These are phyloP conservation scores for Oscheius sp. DNA, from an alignment of 2,888 invertebrate species.

Conservation along the genomic window DNA sequence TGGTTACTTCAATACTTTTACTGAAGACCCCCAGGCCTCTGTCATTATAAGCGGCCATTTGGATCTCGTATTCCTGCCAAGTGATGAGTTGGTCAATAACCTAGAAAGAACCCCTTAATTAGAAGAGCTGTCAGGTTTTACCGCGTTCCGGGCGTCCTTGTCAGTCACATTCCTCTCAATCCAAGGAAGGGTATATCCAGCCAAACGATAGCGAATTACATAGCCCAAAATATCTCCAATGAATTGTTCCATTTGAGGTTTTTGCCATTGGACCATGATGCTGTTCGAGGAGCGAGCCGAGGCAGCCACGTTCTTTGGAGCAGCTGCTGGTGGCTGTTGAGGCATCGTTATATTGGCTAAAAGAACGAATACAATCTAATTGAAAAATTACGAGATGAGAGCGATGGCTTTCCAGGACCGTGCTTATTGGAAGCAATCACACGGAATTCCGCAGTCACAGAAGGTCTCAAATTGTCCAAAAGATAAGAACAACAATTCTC, in stretches of 20 bases:
- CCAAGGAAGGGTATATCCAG: conserved; percentile 91
- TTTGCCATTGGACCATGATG: conserved; percentile 94
- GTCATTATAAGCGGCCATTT: conserved; percentile 92
- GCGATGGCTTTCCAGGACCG: conserved; percentile 74
- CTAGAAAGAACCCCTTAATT: conserved; percentile 6
- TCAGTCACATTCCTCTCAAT: conserved; percentile 85
- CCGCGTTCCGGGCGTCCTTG: conserved; percentile 76
- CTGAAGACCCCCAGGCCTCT: conserved; percentile 93
- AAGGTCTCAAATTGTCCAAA: conserved; percentile 84
- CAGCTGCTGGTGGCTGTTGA: conserved; percentile 90
- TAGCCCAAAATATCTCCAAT: conserved; percentile 95
- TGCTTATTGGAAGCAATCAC: conserved; percentile 90
- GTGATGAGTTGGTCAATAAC: conserved; percentile 88
- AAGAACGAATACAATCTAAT: too few species aligned
- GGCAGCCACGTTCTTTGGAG: conserved; percentile 91
- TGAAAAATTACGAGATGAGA: conserved; percentile 79
- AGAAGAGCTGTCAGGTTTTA: conserved; percentile 85
- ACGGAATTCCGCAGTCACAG: conserved; percentile 92
- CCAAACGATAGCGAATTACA: conserved; percentile 80
- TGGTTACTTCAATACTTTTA: conserved; percentile 88
- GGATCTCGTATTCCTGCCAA: conserved; percentile 95
- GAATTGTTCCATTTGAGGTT: conserved; percentile 89
- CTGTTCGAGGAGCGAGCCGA: conserved; percentile 91
- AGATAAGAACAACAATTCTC: conserved; percentile 56
- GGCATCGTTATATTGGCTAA: conserved; percentile 82